Evolutionary conservation across 1,140 invertebrate genomes (phyloP).

Genomic region (Daktulosphaira vitifoliae): DNA sequence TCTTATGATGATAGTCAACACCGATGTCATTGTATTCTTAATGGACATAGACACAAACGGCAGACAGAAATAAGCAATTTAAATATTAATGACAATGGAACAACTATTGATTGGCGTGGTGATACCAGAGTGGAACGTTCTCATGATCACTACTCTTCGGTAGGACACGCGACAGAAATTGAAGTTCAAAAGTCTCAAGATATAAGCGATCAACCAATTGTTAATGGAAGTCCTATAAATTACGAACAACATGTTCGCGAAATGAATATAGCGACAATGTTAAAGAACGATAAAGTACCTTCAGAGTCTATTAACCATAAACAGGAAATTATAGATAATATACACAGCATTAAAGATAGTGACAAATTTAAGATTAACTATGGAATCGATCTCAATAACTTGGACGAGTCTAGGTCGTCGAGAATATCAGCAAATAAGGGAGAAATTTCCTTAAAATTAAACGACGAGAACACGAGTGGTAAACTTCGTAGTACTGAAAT

Average conservation of each 20-base stretch:
- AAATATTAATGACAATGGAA: background rate
- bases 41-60: slow-evolving; percentile 13
- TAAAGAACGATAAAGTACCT: background rate
- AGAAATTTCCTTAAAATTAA: background rate
- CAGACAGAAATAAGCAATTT: background rate
- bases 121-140: background rate
- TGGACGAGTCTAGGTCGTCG: background rate
- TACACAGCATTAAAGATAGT: background rate
- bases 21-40: background rate
- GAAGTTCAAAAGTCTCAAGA: slow-evolving; percentile 10
- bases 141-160: background rate
- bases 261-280: background rate
- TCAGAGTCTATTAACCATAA: too few relatives aligned
- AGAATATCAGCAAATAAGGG: background rate
- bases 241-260: background rate
- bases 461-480: too few relatives aligned
- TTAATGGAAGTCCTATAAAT: background rate
- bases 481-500: too few relatives aligned
- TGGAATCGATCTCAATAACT: background rate
- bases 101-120: background rate
- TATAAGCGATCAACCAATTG: background rate
- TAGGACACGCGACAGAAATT: slow-evolving; percentile 15
- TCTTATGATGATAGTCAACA: background rate
- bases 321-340: too few relatives aligned
- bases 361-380: slow-evolving; percentile 12